Base-by-base conservation (phyloP, 1,140 invertebrate genomes). In the Drosophila parvula region DNA sequence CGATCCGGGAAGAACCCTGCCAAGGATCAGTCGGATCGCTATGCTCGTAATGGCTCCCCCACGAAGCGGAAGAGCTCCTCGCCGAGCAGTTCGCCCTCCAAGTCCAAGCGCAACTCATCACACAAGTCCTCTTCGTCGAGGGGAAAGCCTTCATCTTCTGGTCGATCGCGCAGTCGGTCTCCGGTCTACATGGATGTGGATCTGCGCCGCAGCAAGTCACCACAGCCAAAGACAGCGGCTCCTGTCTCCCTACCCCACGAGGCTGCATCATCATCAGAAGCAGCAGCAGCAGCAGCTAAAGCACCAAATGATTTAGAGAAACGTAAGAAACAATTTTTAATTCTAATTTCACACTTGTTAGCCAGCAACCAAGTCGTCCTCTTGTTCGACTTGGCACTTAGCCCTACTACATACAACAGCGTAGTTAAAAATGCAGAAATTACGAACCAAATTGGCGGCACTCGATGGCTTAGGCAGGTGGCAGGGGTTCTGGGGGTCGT, bases 321-420 rank as follows among this genome's bases (percentile, higher is more conserved):
- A 91, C 90, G 89, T 91, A 91, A 91, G 89, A 91, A 83, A 73
- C 80, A 55, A 78, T 73, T 90, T 89, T 90, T 90, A 89, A 84
- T 85, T 65, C 60, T 89, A 85, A 90, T 90, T 47, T 81, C 60
- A 81, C 74, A 89, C 63, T 83, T 89, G 84, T 83, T 88, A 89
- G 83, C 73, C 77, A 84, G 58, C 28, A 74, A 40, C 48, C 51
- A 70, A 84, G 77, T 78, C 55, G 43, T 56, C 22, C 65, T 78
- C 61, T 32, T 62, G n/a, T 16, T 43, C 45, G 74, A 70, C 74
- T 48, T 47, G 62, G 47, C 43, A 60, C 41, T 32, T 89, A 77
- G 59, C 36, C 68, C 47, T 76, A 68, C 47, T 79, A 68, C 69
- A 81, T 48, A 63, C 63, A 80, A 63, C 67, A 80, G 77, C 80